Conservation (phyloP, 1,140 invertebrate species). For the Conopomorpha cramerella region DNA sequence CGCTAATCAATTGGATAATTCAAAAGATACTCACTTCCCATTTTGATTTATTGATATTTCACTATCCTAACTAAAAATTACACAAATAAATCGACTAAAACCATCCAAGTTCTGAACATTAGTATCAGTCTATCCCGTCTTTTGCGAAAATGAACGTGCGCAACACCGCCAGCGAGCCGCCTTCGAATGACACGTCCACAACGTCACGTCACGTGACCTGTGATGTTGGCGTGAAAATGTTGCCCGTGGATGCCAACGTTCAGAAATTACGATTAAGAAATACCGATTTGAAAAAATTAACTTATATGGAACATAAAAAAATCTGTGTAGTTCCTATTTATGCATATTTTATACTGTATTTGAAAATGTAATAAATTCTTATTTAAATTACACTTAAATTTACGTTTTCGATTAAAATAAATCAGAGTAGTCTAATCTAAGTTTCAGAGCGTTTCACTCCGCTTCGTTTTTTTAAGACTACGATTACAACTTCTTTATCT, state of each 20-base stretch:
- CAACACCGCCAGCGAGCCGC: constrained; percentile 53
- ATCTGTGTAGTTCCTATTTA: no score
- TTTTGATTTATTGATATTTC: constrained; percentile 60
- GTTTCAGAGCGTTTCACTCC: no score
- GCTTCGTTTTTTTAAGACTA: no score
- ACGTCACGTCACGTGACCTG: constrained; percentile 71
- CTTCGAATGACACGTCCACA: constrained; percentile 60
- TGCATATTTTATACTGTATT: no score
- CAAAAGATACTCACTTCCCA: constrained; percentile 65
- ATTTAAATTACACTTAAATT: no score
- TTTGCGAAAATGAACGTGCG: constrained; percentile 47
- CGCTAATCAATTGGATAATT: no score
- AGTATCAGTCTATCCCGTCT: constrained; percentile 46
- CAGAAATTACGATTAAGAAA: not conserved
- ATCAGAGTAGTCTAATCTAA: no score
- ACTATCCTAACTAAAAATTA: constrained; percentile 54
- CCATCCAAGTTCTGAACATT: constrained; percentile 58
- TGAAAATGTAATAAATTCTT: no score
- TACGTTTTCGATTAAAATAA: no score
- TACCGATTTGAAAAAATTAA: not conserved
- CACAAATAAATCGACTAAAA: constrained; percentile 43
- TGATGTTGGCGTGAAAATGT: constrained; percentile 64
- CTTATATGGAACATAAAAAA: not conserved
- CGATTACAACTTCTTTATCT: no score
- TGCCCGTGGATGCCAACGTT: constrained; percentile 8